Conservation (phyloP, 2,888 invertebrate species). For the Phyllotreta striolata region DNA sequence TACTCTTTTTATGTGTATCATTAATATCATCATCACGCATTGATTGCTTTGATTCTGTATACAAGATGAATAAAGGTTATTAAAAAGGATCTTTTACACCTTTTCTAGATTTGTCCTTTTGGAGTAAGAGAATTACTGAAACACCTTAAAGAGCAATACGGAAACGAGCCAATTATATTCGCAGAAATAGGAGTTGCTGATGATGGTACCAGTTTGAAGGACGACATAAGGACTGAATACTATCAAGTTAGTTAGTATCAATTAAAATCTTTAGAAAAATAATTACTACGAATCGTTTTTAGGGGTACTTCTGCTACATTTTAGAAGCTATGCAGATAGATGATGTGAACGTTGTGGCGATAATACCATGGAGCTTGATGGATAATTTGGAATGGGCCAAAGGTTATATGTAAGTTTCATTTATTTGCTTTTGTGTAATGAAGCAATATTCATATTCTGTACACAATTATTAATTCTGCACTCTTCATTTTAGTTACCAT, state of each 20-base stretch:
- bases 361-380: constrained; percentile 50
- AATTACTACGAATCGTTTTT: neutral
- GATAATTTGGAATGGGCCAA: constrained; percentile 62
- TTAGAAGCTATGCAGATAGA: constrained; percentile 56
- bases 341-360: constrained; percentile 57
- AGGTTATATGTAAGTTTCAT: constrained; percentile 45
- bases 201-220: constrained; percentile 17
- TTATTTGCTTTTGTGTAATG: neutral
- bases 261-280: neutral
- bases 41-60: no score
- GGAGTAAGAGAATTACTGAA: constrained; percentile 70
- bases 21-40: no score
- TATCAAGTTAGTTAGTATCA: constrained; percentile 24
- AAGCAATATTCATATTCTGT: no score
- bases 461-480: neutral
- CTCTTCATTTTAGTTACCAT: neutral
- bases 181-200: constrained; percentile 71
- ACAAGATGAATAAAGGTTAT: no score
- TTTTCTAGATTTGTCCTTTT: constrained; percentile 64
- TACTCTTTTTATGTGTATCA: no score
- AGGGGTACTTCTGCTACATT: constrained; percentile 60
- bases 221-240: constrained; percentile 19
- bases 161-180: constrained; percentile 66
- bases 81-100: no score
- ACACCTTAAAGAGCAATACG: constrained; percentile 68